Evolutionary conservation across 1,140 invertebrate genomes (phyloP), one percentile per base, ranked within the genome.

Genomic region (Oedothorax gibbosus): DNA sequence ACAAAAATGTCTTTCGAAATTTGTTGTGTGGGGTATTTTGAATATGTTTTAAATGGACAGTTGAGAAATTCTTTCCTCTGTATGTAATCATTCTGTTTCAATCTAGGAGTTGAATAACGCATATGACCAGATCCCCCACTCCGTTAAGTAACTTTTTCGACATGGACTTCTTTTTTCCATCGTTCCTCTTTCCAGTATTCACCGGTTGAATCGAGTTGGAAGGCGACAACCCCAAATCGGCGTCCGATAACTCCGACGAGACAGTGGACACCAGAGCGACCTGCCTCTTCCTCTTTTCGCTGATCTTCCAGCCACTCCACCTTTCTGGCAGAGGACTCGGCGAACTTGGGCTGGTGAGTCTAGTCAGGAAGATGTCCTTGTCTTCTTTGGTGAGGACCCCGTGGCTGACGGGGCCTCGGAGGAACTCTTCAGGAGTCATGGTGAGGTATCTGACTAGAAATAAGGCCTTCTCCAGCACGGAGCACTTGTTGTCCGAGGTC

Each of bases 361-460:
- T 62, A 4, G 85, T 72, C 21, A 89, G 80, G 0, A 91, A 57
- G 7, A 87, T 62, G 9, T 86, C 82, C 15, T 88, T 86, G 86
- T 92, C 91, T 20, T 89, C 88, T 9, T 88, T 73, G 62, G 87
- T 88, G 7, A 92, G 88, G 8, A 91, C 77, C 8, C 89, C 89
- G 21, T 90, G 90, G 49, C 86, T 86, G 75, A 89, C 88, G 10
- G 91, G 91, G 6, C 91, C 92, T 0, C 89, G 87, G 54, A 91
- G 88, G 86, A 94, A 93, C 86, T 94, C 92, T 84, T 92, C 91
- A 10, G 92, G 91, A 11, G 89, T 91, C 91, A 95, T 93, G 6
- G 93, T 87, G 66, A 94, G 89, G 87, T 94, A 95, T 2, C 94
- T 90, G 11, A 94, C 93, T 65, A 92, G 92, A 87, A 92, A 94